Conservation (phyloP, 2,113 vertebrate genomes). For the Eulacestoma nigropectus region DNA sequence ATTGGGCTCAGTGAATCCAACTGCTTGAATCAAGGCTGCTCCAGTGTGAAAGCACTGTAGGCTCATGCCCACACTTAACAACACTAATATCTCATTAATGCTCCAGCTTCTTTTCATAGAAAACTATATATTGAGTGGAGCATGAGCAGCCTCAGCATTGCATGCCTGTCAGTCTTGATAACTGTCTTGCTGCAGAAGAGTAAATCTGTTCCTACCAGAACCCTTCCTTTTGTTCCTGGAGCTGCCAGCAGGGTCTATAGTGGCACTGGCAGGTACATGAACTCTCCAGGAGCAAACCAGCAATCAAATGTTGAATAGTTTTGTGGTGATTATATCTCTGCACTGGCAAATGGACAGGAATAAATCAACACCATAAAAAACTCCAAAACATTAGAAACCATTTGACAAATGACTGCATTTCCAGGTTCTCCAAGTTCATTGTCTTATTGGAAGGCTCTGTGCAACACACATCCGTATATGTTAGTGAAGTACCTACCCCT, state of each 20-base stretch:
- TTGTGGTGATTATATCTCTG: neutral
- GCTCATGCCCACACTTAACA: neutral
- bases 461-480: rapidly evolving
- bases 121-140: neutral
- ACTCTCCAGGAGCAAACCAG: neutral
- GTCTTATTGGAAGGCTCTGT: neutral
- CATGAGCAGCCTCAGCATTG: neutral
- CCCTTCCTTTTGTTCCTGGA: neutral
- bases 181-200: neutral
- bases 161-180: neutral
- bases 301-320: neutral
- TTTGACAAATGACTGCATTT: neutral
- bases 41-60: neutral
- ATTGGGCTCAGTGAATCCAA: neutral
- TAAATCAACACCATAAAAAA: neutral
- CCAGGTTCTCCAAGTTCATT: neutral
- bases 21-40: neutral
- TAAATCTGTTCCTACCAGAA: neutral
- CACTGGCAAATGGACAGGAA: neutral
- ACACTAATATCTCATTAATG: neutral
- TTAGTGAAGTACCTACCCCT: neutral
- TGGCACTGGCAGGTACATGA: neutral
- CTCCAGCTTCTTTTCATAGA: neutral
- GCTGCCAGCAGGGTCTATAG: neutral
- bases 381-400: neutral